These are phyloP conservation scores for Limnephilus lunatus DNA, from an alignment of 2,888 invertebrate genomes.

Conservation along the genomic window DNA sequence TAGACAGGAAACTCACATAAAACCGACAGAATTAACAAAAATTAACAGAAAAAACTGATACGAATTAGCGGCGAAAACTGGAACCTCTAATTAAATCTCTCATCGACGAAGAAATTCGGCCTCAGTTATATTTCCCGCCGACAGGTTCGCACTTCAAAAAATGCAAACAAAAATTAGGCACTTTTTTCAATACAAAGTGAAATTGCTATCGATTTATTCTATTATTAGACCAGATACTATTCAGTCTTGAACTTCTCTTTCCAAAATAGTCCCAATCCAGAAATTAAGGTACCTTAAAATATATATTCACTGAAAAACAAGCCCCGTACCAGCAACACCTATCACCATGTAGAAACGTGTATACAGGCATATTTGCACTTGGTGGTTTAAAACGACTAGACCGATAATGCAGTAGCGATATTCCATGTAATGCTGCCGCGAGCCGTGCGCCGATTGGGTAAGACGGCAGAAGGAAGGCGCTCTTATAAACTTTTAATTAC, in stretches of 20 bases:
- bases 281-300: neutral
- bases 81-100: too few species aligned
- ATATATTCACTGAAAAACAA: neutral
- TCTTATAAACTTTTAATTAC: slow-evolving; percentile 66
- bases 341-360: neutral
- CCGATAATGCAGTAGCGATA: slow-evolving; percentile 38
- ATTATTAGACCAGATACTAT: neutral
- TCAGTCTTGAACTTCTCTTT: neutral
- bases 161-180: too few species aligned
- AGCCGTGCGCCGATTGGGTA: slow-evolving; percentile 52
- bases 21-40: too few species aligned
- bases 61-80: too few species aligned
- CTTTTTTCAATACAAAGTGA: too few species aligned
- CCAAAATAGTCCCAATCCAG: neutral
- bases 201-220: too few species aligned
- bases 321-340: neutral
- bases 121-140: too few species aligned
- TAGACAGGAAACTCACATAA: too few species aligned
- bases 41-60: too few species aligned
- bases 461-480: slow-evolving; percentile 53
- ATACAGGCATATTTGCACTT: neutral
- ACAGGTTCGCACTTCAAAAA: too few species aligned
- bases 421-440: slow-evolving; percentile 27
- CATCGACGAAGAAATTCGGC: too few species aligned
- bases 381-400: slow-evolving; percentile 5